phyloP scores from a whole-genome alignment of 2,797 vertebrate species.

The Mus caroli region DNA sequence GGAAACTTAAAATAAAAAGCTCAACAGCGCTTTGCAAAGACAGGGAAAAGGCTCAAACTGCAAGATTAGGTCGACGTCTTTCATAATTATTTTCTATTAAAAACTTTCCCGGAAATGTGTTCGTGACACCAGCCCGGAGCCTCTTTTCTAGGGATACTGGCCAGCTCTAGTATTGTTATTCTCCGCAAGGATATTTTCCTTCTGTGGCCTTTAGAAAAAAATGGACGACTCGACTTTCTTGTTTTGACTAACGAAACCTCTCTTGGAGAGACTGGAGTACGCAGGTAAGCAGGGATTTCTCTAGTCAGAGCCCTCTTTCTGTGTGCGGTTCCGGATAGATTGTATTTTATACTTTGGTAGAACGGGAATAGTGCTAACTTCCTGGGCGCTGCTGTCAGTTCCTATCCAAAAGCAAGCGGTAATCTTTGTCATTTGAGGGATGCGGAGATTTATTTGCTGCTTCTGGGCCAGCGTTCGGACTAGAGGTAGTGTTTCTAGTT shows the following conservation, averaged over 20 bases:
- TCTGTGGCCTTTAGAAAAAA: constrained; percentile 72
- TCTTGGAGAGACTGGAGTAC: background rate
- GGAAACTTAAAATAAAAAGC: constrained; percentile 34
- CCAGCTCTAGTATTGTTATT: constrained; percentile 58
- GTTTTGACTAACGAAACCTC: constrained; percentile 50
- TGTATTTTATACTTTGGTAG: constrained; percentile 65
- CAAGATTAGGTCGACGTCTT: constrained; percentile 51
- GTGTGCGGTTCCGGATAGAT: background rate
- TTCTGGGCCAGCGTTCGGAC: constrained; percentile 21
- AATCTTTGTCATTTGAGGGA: constrained; percentile 31
- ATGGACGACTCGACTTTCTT: constrained; percentile 60
- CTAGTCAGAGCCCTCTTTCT: background rate
- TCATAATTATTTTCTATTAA: constrained; percentile 66
- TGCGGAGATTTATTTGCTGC: constrained; percentile 15
- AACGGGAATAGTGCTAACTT: constrained; percentile 25
- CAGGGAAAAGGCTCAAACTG: constrained; percentile 18
- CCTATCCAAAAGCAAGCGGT: constrained; percentile 66
- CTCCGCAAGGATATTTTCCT: constrained; percentile 66
- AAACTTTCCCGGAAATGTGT: constrained; percentile 72
- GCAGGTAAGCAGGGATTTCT: constrained; percentile 46
- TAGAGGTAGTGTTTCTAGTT: constrained; percentile 38
- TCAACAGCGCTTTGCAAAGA: constrained; percentile 56
- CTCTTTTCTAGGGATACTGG: background rate
- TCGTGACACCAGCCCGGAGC: constrained; percentile 22
- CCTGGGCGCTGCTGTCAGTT: background rate